Conservation (phyloP, 2,888 invertebrate species). For the Mamestra brassicae region DNA sequence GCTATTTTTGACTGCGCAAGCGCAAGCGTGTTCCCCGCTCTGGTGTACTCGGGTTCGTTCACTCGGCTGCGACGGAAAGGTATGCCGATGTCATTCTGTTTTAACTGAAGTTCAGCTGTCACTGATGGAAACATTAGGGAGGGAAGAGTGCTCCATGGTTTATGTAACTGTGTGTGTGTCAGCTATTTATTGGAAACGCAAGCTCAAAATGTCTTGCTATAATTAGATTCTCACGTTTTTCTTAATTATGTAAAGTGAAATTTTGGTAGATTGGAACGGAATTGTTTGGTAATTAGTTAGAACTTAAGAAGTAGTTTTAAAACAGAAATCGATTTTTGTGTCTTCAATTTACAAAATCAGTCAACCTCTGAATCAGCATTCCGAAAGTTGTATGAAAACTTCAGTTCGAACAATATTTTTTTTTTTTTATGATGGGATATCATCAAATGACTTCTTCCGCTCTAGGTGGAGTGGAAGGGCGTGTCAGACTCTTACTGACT, state of each 20-base stretch:
- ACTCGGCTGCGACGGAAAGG: conserved; percentile 79
- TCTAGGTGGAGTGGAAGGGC: too few species aligned
- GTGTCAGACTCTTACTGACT: too few species aligned
- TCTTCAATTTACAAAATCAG: too few species aligned
- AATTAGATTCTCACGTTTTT: conserved; percentile 50
- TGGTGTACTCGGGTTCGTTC: conserved; percentile 82
- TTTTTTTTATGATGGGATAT: background rate
- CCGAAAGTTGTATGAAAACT: background rate
- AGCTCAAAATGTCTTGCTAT: conserved; percentile 53
- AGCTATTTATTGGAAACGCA: conserved; percentile 58
- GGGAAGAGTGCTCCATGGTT: conserved; percentile 61
- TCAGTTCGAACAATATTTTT: background rate
- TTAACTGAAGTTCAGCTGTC: conserved; percentile 67
- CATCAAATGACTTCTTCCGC: too few species aligned
- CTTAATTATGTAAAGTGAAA: conserved; percentile 28
- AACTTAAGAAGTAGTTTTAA: background rate
- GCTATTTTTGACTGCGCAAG: conserved; percentile 85
- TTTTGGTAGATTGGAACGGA: conserved; percentile 14
- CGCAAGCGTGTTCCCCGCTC: conserved; percentile 59
- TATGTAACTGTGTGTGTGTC: conserved; percentile 65
- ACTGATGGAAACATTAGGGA: conserved; percentile 66
- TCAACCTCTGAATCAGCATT: background rate
- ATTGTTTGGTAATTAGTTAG: conserved; percentile 25
- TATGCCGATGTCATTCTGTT: conserved; percentile 70
- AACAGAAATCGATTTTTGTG: background rate